Conservation (phyloP, 2,797 vertebrate species). For the Propithecus perrieri region DNA sequence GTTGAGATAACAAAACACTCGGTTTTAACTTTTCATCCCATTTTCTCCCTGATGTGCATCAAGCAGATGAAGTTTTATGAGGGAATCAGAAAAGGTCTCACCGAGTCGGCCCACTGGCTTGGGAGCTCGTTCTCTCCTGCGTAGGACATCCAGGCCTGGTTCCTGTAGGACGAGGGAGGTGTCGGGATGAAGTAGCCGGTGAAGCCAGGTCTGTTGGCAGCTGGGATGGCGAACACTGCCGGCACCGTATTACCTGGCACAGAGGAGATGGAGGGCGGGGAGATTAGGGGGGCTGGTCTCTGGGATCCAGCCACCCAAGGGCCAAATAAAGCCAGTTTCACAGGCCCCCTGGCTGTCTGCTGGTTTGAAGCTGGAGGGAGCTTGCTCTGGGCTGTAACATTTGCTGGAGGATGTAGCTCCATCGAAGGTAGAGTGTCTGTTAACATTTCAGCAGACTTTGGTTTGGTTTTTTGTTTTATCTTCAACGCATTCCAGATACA, state of each 20-base stretch:
- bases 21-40: background rate
- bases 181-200: constrained; percentile 96
- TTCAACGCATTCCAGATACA: background rate
- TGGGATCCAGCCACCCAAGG: background rate
- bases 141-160: constrained; percentile 98
- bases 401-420: background rate
- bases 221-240: constrained; percentile 97
- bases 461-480: background rate
- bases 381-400: background rate
- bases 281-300: background rate
- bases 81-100: constrained; percentile 84
- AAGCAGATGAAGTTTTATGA: background rate
- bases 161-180: constrained; percentile 94
- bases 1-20: background rate
- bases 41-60: background rate
- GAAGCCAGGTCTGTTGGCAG: constrained; percentile 93
- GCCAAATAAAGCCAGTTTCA: background rate
- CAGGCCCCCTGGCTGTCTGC: background rate
- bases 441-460: background rate
- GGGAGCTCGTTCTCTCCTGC: constrained; percentile 94
- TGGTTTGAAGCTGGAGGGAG: background rate
- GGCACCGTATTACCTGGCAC: constrained; percentile 95
- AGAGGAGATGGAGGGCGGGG: constrained; percentile 29
- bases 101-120: constrained; percentile 97
- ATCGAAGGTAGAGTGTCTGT: background rate